A percentile compares a stretch with the other conserved stretches of the same genome.
phyloP scores from a whole-genome alignment of 2,113 vertebrate species.

The Illadopsis cleaveri region DNA sequence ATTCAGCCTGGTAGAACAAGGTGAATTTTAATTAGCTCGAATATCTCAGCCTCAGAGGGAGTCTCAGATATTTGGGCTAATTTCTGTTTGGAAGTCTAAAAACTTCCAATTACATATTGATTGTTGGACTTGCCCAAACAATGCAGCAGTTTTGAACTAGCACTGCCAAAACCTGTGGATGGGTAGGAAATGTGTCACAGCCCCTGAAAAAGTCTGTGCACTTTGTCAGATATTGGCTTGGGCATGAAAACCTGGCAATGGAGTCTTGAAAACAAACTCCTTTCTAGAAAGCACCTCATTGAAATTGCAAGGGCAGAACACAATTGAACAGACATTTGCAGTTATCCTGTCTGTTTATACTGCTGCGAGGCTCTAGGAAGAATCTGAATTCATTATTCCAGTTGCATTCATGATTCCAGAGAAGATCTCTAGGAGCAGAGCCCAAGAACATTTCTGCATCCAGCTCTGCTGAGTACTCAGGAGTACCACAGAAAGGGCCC shows the following conservation, averaged over 20 bases:
- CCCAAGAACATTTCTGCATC: not conserved
- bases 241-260: fast-evolving
- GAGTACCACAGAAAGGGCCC: fast-evolving
- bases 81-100: not conserved
- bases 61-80: not conserved
- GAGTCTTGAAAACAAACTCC: not conserved
- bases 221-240: not conserved
- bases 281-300: not conserved
- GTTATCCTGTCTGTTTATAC: not conserved
- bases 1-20: not conserved
- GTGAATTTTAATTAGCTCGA: not conserved
- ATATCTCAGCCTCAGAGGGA: not conserved
- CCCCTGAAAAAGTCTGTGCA: not conserved
- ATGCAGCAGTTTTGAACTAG: not conserved
- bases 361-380: not conserved
- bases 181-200: not conserved
- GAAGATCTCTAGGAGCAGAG: not conserved
- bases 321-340: not conserved
- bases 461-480: not conserved
- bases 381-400: not conserved
- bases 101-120: not conserved
- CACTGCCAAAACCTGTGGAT: not conserved
- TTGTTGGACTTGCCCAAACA: not conserved
- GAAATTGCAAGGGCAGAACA: not conserved
- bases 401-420: too few relatives aligned